Evolutionary conservation across 2,888 invertebrate species (phyloP), one percentile per base, ranked within the genome.

Genomic region (Bruchidius siliquastri): DNA sequence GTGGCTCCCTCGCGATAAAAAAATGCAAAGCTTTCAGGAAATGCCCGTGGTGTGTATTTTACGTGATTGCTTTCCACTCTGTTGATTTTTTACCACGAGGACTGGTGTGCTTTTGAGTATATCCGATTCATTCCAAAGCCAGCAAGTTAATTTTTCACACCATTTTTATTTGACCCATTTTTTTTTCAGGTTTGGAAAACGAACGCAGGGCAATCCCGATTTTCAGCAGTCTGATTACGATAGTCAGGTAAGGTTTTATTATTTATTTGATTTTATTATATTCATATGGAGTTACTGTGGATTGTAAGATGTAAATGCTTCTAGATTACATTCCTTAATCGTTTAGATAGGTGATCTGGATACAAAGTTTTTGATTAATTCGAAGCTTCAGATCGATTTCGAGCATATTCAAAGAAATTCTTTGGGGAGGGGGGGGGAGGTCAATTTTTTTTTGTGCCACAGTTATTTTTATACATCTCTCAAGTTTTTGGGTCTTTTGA

Each of bases 171-270:
- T 8, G 3, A 32, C 22, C 30, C 30, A 70, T 71, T 73, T 72
- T 72, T 77, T 75, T 85, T 86, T 77, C 82, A 86, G 86, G 80
- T 86, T 84, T 77, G 86, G 86, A 21, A 86, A 86, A 79, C 82
- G 86, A 71, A 79, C 81, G 49, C 80, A 83, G 68, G 75, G 76
- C 70, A 78, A 81, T 73, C 77, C 78, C 75, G 83, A 84, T 78
- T 80, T 81, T 70, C 79, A 80, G 66, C 81, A 80, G 70, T 75
- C 79, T 69, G 84, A 84, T 76, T 84, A 84, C 77, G 84, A 84
- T 73, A 81, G 81, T 74, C 84, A 83, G 83, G 84, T 85, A 80
- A 82, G 82, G 13, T 18, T 18, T 49, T 13, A 13, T 49, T 49
- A 1, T 13, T 49, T 49, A 13, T 4, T 18, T 1, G 6, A 49